A percentile compares a stretch with the other conserved stretches of the same genome.
These are phyloP conservation scores for Meganola albula DNA, from an alignment of 2,888 invertebrate genomes.

Conservation along the genomic window DNA sequence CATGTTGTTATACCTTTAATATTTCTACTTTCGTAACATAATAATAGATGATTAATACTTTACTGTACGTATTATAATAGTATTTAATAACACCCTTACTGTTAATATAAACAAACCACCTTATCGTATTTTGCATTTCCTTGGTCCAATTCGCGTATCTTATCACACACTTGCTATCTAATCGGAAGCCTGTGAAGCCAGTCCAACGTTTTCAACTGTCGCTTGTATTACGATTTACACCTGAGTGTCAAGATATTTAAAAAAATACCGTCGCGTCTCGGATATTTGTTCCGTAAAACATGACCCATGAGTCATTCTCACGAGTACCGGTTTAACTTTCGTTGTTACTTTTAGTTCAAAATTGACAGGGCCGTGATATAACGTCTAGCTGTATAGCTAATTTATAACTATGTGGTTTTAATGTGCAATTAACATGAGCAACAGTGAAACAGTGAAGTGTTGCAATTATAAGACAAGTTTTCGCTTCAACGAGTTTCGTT, in stretches of 20 bases:
- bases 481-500: slow-evolving; percentile 40
- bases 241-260: too few species aligned
- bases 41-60: too few species aligned
- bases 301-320: not conserved
- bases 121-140: slow-evolving; percentile 38
- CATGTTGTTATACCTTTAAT: too few species aligned
- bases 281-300: not conserved
- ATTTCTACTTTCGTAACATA: too few species aligned
- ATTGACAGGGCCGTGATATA: not conserved
- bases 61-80: too few species aligned
- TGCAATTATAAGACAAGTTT: slow-evolving; percentile 34
- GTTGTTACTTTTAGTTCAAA: not conserved
- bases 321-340: not conserved
- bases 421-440: slow-evolving; percentile 20
- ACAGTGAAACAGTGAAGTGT: slow-evolving; percentile 40
- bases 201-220: too few species aligned
- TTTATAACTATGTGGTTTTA: slow-evolving; percentile 1
- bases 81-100: too few species aligned
- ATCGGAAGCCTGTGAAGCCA: too few species aligned
- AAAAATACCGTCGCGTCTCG: not conserved
- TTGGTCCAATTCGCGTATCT: slow-evolving; percentile 59
- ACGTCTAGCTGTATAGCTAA: too few species aligned
- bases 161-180: slow-evolving; percentile 38
- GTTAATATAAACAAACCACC: slow-evolving; percentile 1
- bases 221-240: too few species aligned